Evolutionary conservation across 2,113 vertebrate genomes (phyloP).

Genomic region (Sisor rabdophorus): DNA sequence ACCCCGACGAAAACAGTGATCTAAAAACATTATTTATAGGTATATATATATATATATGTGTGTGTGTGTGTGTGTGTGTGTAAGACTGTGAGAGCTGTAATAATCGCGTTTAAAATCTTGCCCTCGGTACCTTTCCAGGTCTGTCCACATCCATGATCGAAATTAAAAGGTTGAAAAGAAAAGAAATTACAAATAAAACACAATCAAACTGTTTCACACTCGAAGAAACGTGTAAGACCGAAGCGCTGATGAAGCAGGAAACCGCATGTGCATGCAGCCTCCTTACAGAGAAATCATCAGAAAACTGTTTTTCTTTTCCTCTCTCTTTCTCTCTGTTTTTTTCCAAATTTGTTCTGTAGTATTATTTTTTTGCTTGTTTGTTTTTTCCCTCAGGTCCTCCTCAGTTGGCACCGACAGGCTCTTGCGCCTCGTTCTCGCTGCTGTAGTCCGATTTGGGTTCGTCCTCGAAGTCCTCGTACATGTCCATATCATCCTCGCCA

Average conservation of each 20-base stretch:
- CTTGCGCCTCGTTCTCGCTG: constrained; percentile 94
- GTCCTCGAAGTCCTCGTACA: constrained; percentile 98
- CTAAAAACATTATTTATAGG: constrained; percentile 72
- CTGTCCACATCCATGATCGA: constrained; percentile 76
- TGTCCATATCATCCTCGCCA: constrained; percentile 95
- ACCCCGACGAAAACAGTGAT: constrained; percentile 94
- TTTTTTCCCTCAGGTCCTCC: constrained; percentile 56
- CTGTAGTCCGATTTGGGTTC: constrained; percentile 99
- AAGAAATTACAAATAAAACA: constrained; percentile 52
- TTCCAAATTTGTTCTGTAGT: constrained; percentile 48
- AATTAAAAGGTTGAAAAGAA: constrained; percentile 72
- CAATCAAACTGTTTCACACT: constrained; percentile 93
- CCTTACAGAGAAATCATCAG: constrained; percentile 77
- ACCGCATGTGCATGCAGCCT: constrained; percentile 97
- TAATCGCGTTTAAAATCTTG: constrained; percentile 91
- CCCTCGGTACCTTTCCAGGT: constrained; percentile 85
- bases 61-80: constrained; percentile 51
- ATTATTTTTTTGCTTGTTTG: constrained; percentile 41
- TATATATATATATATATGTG: constrained; percentile 48
- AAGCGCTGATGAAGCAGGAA: constrained; percentile 91
- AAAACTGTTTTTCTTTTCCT: constrained; percentile 51
- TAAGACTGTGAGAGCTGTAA: constrained; percentile 88
- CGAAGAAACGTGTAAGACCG: constrained; percentile 98
- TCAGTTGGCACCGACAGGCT: constrained; percentile 95
- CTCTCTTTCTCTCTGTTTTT: constrained; percentile 4